These are phyloP conservation scores for Pterocles orientalis DNA, from an alignment of 2,113 vertebrate genomes.

Conservation along the genomic window DNA sequence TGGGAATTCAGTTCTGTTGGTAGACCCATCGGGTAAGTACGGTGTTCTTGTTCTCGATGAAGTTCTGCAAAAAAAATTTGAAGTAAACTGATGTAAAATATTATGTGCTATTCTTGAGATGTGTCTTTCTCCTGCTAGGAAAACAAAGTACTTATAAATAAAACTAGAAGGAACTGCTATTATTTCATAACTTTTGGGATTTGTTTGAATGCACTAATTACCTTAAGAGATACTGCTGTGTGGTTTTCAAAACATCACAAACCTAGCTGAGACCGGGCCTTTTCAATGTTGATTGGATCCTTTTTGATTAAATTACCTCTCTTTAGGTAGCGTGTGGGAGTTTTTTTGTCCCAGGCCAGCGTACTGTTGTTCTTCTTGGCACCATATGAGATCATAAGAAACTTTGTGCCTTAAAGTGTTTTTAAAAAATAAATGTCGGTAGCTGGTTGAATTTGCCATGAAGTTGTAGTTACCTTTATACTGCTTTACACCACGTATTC, in stretches of 20 bases:
- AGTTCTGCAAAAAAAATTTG: not conserved
- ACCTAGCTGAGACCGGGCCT: not conserved
- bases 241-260: not conserved
- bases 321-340: accelerated
- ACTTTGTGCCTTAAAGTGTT: accelerated
- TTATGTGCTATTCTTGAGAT: accelerated
- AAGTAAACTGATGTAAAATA: not conserved
- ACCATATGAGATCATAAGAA: not conserved
- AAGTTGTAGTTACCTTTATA: accelerated
- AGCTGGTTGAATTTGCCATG: not conserved
- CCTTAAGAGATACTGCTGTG: not conserved
- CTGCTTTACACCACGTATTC: not conserved
- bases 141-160: not conserved
- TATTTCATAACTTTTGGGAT: accelerated
- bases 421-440: not conserved
- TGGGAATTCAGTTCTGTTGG: not conserved
- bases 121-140: not conserved
- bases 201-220: not conserved
- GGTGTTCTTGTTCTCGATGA: accelerated
- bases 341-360: not conserved
- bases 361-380: accelerated
- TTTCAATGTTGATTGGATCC: accelerated
- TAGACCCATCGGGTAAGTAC: not conserved
- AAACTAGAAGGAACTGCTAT: not conserved
- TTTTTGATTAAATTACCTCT: not conserved